Evolutionary conservation across 2,113 vertebrate genomes (phyloP).

Genomic region (Dromaius novaehollandiae): DNA sequence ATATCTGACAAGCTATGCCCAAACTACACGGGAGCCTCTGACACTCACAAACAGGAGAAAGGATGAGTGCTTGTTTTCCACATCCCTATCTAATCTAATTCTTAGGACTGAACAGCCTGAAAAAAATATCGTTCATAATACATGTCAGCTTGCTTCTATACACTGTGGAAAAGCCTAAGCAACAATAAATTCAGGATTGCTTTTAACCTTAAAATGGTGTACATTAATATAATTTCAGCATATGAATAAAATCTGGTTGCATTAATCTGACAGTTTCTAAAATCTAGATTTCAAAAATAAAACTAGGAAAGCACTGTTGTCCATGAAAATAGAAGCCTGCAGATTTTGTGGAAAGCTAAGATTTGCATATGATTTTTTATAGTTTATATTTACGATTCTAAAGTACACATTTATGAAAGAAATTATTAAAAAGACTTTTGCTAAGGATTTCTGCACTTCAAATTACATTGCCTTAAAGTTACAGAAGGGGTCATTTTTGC

Average conservation of each 20-base stretch:
- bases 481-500: neutral
- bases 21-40: fast-evolving
- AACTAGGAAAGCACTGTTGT: neutral
- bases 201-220: neutral
- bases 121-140: neutral
- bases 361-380: neutral
- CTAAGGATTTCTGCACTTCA: neutral
- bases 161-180: neutral
- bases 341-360: neutral
- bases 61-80: neutral
- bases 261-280: neutral
- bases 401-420: neutral
- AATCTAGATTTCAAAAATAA: neutral
- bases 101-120: neutral
- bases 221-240: neutral
- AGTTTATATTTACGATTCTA: neutral
- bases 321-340: neutral
- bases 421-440: neutral
- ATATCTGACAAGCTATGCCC: neutral
- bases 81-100: neutral
- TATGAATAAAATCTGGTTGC: neutral
- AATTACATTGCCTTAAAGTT: neutral
- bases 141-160: neutral
- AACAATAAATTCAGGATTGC: neutral
- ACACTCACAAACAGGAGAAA: neutral